Evolutionary conservation across 2,113 vertebrate genomes (phyloP).

Genomic region (Psilopsiagon aymara): DNA sequence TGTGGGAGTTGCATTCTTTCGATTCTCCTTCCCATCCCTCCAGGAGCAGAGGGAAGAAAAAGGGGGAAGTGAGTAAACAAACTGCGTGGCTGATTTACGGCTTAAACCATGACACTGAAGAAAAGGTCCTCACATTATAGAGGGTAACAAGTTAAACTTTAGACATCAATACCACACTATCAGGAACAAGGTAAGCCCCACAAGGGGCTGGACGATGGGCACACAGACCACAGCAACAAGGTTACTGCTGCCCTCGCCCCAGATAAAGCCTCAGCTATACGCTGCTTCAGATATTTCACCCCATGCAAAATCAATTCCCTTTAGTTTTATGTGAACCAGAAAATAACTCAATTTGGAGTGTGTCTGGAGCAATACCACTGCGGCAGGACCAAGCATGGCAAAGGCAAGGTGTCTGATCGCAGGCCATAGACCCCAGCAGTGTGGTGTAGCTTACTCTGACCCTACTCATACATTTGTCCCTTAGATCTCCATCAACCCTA

Average conservation of each 20-base stretch:
- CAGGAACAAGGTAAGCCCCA: background rate
- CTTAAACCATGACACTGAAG: too few relatives aligned
- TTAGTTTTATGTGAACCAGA: background rate
- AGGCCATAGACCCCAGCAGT: background rate
- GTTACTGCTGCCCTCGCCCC: background rate
- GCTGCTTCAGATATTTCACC: background rate
- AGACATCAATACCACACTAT: background rate
- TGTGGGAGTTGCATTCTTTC: too few relatives aligned
- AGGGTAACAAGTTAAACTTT: background rate
- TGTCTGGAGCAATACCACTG: background rate
- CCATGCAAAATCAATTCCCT: background rate
- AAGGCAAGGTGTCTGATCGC: background rate
- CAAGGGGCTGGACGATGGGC: rapidly evolving
- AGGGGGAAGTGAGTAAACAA: too few relatives aligned
- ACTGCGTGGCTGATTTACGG: too few relatives aligned
- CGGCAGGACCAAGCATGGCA: background rate
- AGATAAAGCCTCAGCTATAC: background rate
- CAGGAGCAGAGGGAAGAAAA: too few relatives aligned
- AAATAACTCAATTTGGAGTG: background rate
- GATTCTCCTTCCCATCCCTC: too few relatives aligned
- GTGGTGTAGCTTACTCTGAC: background rate
- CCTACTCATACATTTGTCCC: background rate
- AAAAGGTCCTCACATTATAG: background rate
- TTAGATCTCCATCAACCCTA: background rate
- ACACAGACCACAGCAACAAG: background rate